Evolutionary conservation across 2,113 vertebrate species (phyloP).

Genomic region (Girardinichthys multiradiatus): DNA sequence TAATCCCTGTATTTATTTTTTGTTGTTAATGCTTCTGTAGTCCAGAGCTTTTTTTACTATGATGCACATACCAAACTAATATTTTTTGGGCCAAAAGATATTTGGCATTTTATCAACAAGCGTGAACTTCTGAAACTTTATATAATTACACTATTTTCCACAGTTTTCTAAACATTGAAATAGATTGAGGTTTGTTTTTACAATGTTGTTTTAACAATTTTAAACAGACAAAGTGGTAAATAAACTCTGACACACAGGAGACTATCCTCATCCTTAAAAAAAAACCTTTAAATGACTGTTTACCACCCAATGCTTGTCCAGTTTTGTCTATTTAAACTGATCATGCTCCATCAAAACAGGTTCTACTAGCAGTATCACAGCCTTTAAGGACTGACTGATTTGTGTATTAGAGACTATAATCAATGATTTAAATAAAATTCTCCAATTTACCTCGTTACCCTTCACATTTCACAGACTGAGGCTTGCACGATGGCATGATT

Average conservation of each 20-base stretch:
- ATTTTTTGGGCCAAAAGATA: neutral
- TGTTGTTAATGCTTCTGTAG: neutral
- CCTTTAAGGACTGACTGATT: neutral
- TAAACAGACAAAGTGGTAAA: too few relatives aligned
- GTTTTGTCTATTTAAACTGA: neutral
- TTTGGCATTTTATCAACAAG: neutral
- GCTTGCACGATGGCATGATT: neutral
- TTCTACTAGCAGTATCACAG: neutral
- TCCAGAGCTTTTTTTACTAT: neutral
- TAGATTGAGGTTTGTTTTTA: too few relatives aligned
- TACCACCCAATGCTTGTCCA: neutral
- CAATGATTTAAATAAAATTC: neutral
- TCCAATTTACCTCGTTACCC: neutral
- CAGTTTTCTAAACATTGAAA: neutral
- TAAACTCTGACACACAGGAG: too few relatives aligned
- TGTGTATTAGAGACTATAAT: neutral
- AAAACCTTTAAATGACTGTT: neutral
- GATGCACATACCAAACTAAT: neutral
- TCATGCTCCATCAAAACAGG: neutral
- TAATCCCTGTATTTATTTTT: neutral
- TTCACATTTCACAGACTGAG: constrained; percentile 24
- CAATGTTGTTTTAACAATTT: too few relatives aligned
- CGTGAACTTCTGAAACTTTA: neutral
- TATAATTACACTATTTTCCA: neutral
- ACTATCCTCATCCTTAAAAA: too few relatives aligned